These are phyloP conservation scores for Calameuta idolon DNA, from an alignment of 2,888 invertebrate genomes.

Conservation along the genomic window DNA sequence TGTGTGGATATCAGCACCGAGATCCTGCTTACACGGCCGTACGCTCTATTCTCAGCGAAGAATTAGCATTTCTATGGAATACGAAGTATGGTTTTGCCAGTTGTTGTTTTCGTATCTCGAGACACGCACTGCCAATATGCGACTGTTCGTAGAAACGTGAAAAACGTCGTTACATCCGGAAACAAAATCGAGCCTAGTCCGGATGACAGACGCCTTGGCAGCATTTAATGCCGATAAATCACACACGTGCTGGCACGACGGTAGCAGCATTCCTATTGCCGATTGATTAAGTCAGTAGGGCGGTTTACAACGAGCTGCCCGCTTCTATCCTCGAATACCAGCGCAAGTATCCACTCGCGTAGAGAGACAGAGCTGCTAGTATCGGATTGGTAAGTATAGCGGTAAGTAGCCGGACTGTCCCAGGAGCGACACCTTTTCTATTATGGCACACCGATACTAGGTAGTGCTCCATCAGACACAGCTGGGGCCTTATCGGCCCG, in stretches of 20 bases:
- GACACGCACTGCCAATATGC: not conserved
- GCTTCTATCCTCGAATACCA: slow-evolving; percentile 21
- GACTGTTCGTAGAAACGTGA: not conserved
- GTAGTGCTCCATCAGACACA: slow-evolving; percentile 26
- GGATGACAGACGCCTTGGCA: not conserved
- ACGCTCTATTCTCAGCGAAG: slow-evolving; percentile 1
- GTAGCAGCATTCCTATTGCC: slow-evolving; percentile 39
- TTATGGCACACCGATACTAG: not conserved
- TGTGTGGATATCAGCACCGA: not conserved
- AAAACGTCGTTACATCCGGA: not conserved
- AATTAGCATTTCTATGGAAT: slow-evolving; percentile 18
- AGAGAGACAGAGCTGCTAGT: not conserved
- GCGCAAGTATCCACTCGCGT: not conserved
- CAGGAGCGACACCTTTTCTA: not conserved
- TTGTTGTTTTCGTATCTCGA: not conserved
- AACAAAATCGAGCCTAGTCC: not conserved
- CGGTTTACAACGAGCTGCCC: slow-evolving; percentile 23
- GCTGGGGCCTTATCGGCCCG: slow-evolving; percentile 35
- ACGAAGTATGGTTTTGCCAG: not conserved
- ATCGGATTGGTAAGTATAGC: not conserved
- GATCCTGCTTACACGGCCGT: not conserved
- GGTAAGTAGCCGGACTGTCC: not conserved
- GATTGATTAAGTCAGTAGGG: slow-evolving; percentile 49
- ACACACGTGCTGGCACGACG: slow-evolving; percentile 28
- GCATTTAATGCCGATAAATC: slow-evolving; percentile 40